phyloP scores from a whole-genome alignment of 1,140 invertebrate genomes.

The Drosophila yakuba region DNA sequence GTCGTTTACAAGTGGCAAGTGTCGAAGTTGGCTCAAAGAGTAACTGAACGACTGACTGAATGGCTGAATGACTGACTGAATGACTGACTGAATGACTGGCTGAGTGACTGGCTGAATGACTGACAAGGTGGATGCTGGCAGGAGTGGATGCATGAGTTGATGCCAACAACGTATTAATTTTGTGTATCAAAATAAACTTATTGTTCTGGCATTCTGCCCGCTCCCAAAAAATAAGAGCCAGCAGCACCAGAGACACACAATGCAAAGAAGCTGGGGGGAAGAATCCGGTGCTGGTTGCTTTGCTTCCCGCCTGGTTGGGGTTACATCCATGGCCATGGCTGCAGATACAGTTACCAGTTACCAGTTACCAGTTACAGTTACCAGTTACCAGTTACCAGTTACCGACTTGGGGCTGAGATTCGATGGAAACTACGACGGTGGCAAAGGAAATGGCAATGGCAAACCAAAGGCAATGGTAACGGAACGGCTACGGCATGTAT shows the following conservation, averaged over 20 bases:
- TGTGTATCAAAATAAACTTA: constrained; percentile 83
- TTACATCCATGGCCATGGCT: constrained; percentile 10
- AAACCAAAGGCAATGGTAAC: constrained; percentile 7
- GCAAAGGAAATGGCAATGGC: neutral
- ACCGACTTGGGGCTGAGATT: neutral
- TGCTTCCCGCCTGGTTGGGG: constrained; percentile 7
- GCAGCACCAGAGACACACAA: constrained; percentile 31
- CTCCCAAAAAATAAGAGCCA: constrained; percentile 12
- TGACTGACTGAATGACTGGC: constrained; percentile 6
- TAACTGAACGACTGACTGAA: constrained; percentile 5
- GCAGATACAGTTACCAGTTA: neutral
- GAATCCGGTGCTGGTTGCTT: constrained; percentile 1
- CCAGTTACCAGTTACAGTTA: too few relatives aligned
- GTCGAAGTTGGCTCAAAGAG: constrained; percentile 53
- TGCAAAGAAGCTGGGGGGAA: constrained; percentile 39
- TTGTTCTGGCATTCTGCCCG: constrained; percentile 59
- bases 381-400: too few relatives aligned
- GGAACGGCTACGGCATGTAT: constrained; percentile 58
- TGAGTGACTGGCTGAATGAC: constrained; percentile 34
- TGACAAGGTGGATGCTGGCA: constrained; percentile 26
- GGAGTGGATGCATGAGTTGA: constrained; percentile 63
- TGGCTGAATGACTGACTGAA: constrained; percentile 9
- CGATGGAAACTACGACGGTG: constrained; percentile 18
- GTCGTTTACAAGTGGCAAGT: constrained; percentile 83
- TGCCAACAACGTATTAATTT: constrained; percentile 83